Base-by-base conservation (phyloP, 2,113 vertebrate genomes). In the Tichodroma muraria region DNA sequence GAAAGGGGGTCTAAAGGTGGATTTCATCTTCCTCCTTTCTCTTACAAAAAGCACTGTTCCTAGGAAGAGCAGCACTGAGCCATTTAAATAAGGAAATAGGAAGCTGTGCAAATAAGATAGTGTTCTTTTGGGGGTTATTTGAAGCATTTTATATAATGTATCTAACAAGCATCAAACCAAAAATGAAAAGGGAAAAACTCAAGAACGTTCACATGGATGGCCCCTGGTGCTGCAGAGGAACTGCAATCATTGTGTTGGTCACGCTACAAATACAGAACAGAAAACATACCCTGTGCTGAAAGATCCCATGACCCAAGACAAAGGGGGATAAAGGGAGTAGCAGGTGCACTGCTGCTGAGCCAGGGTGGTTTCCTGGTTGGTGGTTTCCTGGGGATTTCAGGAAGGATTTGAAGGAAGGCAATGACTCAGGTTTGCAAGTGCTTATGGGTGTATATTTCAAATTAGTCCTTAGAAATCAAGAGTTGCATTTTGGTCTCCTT, bases 401-500 rank as follows among this genome's bases (percentile, higher is more conserved):
- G 61, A 38, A 61, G 33, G 57, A 47, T 66, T 47, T 83, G 56
- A 35, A 84, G 47, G 63, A 84, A 28, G 10, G 8, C 18, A 49
- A 9, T 44, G 8, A 23, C 21, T 24, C 21, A 19, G 20, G 33
- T 65, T 45, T 61, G n/a, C 52, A 75, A 35, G 38, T 71, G 40
- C 4, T 1, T 19, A 8, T 6, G 14, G 11, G 14, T 33, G 9
- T 2, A 0, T 49, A n/a, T 64, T 79, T 68, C n/a, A 69, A 44
- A 63, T 78, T 15, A 45, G 37, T 42, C 42, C 53, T 66, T 60
- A 37, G 56, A 65, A 84, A 56, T 35, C 22, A 80, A 44, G 47
- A 50, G 10, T 60, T 44, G 10, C 11, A 10, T n/a, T 90, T 87
- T 80, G 52, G 19, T 45, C 37, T 80, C 33, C 19, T 30, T 40